These are phyloP conservation scores for Leptothorax acervorum DNA, from an alignment of 2,888 invertebrate genomes.

Conservation along the genomic window DNA sequence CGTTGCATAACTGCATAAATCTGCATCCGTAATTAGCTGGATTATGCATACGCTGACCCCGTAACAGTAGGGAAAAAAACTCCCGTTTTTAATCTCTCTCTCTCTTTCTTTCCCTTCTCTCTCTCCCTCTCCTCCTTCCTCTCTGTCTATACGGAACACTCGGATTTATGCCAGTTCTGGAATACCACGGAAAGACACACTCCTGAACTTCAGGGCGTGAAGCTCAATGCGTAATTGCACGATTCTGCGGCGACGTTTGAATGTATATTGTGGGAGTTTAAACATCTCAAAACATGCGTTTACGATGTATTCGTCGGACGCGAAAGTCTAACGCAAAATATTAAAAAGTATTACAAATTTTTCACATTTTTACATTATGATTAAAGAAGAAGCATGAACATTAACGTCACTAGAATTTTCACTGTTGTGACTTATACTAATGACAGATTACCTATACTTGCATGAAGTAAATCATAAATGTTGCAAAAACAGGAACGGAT, in stretches of 20 bases:
- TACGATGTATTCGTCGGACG: not conserved
- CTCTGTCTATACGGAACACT: not conserved
- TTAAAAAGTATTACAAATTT: not conserved
- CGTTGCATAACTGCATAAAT: conserved; percentile 54
- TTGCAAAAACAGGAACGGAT: not conserved
- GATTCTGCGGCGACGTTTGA: not conserved
- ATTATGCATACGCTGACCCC: conserved; percentile 45
- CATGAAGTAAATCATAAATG: not conserved
- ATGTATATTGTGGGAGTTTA: not conserved
- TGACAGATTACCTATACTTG: not conserved
- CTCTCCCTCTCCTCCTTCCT: not conserved
- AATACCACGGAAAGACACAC: not conserved
- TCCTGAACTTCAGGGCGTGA: not conserved
- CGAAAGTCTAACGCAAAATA: not conserved
- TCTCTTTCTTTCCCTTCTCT: not conserved
- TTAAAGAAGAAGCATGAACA: not conserved
- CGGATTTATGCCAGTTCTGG: not conserved
- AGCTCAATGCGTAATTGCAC: not conserved
- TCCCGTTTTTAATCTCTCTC: not conserved
- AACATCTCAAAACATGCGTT: not conserved
- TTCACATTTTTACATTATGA: not conserved
- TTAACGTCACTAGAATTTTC: not conserved
- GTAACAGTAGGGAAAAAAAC: conserved; percentile 6
- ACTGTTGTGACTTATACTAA: too few relatives aligned
- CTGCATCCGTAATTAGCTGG: conserved; percentile 19